Evolutionary conservation across 2,797 vertebrate species (phyloP), one percentile per base, ranked within the genome.

Genomic region (Muscicapa striata): DNA sequence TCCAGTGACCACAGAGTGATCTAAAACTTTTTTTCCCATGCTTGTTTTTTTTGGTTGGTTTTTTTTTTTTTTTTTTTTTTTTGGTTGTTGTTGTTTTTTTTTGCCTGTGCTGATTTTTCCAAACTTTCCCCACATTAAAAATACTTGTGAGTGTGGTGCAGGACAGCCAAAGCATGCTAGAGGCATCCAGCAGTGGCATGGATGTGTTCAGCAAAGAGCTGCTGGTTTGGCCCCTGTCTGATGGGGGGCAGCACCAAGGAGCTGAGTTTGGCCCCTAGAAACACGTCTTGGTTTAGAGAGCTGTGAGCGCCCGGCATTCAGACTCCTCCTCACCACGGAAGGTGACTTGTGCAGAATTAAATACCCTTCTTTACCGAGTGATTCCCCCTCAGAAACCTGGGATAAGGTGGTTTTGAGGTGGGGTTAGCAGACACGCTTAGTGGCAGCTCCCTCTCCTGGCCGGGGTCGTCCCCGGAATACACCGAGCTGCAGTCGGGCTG

Each of bases 311-410:
- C 38, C 26, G 2, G 48, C 57, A 3, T 32, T 22, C 61, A 5
- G 32, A 16, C 41, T 51, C 22, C 30, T 51, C 36, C 38, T 15
- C 20, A 4, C 3, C 27, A 4, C 30, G 13, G 17, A n/a, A 29
- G n/a, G 20, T 15, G 9, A 5, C 13, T 11, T 5, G 12, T 0
- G 4, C 57, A 5, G 46, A 19, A 27, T 23, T 13, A 13, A 5
- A 11, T 0, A 1, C 1, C 19, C 11, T 30, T 21, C 16, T 30
- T 13, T 0, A 5, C 0, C 5, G 36, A 38, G 73, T 5, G 19
- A 3, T 9, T 18, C 2, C 24, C 10, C 3, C 7, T 15, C 2
- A 43, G 51, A 15, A 49, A 2, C 13, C 15, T 0, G 8, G 1
- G 17, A 9, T 5, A 18, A 27, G 14, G n/a, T 15, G 4, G 6